Evolutionary conservation across 2,113 vertebrate genomes (phyloP), one percentile per base, ranked within the genome.

Genomic region (Dicerorhinus sumatrensis): DNA sequence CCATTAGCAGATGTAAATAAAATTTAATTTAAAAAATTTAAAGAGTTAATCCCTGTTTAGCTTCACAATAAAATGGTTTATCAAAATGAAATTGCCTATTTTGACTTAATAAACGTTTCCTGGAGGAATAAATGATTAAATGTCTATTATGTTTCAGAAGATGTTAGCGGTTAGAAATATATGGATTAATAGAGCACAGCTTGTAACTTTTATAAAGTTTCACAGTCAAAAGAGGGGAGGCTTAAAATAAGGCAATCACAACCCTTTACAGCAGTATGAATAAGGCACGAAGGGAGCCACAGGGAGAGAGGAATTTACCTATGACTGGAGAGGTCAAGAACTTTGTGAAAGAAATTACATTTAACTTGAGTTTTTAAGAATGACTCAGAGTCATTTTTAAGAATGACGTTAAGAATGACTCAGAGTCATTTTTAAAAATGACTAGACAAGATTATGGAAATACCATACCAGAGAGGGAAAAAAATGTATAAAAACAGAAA

Each of bases 301-400:
- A 91, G 18, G 2, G n/a, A 91, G 62, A 70, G 51, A 65, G 84
- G 6, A 29, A 94, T 95, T 95, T 73, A 83, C 46, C 46, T 79
- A 54, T 36, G 29, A 85, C 12, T 82, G 18, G 51, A 79, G 51
- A 93, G 63, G 36, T 56, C 73, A 84, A 91, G 79, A 73, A 79
- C 62, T 81, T 91, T 73, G 29, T 85, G 65, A 90, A 92, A 90
- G 12, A 76, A 86, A 70, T 76, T 81, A 86, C 8, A 23, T 63
- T 96, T 75, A 79, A 85, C 27, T 81, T 81, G n/a, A 95, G 46
- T 73, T 92, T 81, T 96, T 56, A 81, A 89, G 63, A 87, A 96
- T 67, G 82, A 88, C n/a, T 91, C 51, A 56, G 69, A 63, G 56
- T 67, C 46, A 67, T 89, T 97, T 84, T 85, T 93, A 85, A 89